Conservation (phyloP, 2,113 vertebrate genomes). For the Peromyscus leucopus region DNA sequence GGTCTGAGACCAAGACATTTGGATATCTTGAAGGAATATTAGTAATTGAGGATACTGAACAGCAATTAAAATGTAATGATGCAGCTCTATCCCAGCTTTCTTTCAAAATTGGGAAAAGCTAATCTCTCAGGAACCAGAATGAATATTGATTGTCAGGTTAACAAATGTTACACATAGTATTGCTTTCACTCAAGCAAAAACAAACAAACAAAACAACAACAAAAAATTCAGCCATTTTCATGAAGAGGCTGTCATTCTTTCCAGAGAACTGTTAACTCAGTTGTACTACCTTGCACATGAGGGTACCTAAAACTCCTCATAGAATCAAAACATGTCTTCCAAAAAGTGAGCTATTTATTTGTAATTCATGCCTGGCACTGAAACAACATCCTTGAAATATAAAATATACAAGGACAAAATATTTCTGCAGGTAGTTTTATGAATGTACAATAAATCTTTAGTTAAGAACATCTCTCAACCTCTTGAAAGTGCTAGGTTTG, state of each 20-base stretch:
- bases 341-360: conserved; percentile 28
- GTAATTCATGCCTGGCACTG: not conserved
- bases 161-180: not conserved
- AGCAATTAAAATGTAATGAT: not conserved
- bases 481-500: not conserved
- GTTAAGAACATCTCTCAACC: not conserved
- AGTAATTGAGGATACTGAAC: not conserved
- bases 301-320: not conserved
- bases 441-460: not conserved
- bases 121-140: conserved; percentile 24
- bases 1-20: not conserved
- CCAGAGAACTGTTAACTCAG: not conserved
- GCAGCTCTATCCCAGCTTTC: not conserved
- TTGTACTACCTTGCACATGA: not conserved
- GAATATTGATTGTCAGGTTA: conserved; percentile 23
- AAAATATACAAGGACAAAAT: not conserved
- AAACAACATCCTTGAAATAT: not conserved
- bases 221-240: not conserved
- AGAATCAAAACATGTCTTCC: not conserved
- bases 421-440: conserved; percentile 1
- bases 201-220: too few species aligned
- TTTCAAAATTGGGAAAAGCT: not conserved
- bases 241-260: not conserved
- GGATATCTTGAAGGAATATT: not conserved
- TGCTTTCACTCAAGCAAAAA: not conserved